Percentiles rank a stretch among this genome's conserved stretches.
Conservation (phyloP, 2,797 vertebrate genomes). For the Lindbergichthys nudifrons region DNA sequence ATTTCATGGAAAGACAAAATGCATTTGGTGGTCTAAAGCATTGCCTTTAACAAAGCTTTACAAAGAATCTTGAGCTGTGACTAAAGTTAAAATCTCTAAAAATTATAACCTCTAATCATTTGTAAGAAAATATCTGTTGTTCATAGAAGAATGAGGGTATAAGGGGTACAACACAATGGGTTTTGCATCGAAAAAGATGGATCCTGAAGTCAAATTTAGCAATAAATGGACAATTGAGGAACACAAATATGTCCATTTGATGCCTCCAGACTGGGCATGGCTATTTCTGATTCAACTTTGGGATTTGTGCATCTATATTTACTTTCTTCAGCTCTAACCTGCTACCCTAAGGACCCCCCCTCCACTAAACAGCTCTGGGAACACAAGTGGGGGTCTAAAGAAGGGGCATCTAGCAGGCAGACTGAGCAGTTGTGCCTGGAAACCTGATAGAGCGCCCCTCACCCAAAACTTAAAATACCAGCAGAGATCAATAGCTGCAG, state of each 20-base stretch:
- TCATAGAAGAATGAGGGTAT: no score
- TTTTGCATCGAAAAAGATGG: background rate
- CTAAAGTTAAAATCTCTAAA: background rate
- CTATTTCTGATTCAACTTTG: constrained; percentile 22
- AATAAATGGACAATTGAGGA: background rate
- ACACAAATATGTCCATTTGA: background rate
- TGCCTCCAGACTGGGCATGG: background rate
- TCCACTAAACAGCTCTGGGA: constrained; percentile 21
- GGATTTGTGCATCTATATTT: constrained; percentile 12
- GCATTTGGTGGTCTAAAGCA: constrained; percentile 14
- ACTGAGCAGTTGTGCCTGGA: constrained; percentile 82
- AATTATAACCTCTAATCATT: background rate
- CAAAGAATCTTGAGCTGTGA: background rate
- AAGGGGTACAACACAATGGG: background rate
- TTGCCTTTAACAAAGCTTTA: background rate
- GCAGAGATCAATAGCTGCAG: constrained; percentile 86
- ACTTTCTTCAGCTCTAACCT: constrained; percentile 18
- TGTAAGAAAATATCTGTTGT: background rate
- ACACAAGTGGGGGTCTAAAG: constrained; percentile 59
- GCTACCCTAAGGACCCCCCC: constrained; percentile 17
- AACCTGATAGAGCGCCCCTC: constrained; percentile 83
- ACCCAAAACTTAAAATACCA: constrained; percentile 85
- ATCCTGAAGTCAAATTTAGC: background rate
- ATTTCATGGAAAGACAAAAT: constrained; percentile 12
- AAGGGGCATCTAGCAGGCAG: constrained; percentile 43